phyloP scores from a whole-genome alignment of 30 jellyfish, hydroid and myxozoan genomes.

The Morbakka virulenta region DNA sequence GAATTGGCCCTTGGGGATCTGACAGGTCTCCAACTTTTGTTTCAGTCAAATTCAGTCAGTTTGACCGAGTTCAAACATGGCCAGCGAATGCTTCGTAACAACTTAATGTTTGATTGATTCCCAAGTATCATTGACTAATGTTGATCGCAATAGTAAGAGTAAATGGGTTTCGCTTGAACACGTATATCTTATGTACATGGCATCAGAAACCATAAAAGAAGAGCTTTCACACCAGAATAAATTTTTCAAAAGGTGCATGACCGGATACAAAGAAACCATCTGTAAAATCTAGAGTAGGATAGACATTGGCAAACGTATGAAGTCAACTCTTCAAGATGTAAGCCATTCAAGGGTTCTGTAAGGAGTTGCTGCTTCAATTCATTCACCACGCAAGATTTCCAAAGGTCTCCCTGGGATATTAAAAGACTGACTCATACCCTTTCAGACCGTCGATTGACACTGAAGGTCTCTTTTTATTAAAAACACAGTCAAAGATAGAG shows the following conservation, averaged over 20 bases:
- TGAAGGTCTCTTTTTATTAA: constrained; percentile 17
- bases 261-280: constrained; percentile 3
- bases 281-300: constrained; percentile 16
- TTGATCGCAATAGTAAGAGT: background rate
- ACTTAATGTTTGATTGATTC: constrained; percentile 6
- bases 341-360: constrained; percentile 11
- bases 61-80: constrained; percentile 25
- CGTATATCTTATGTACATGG: constrained; percentile 35
- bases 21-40: constrained; percentile 16
- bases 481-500: constrained; percentile 9
- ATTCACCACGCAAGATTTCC: constrained; percentile 10
- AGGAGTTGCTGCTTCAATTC: constrained; percentile 26
- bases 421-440: background rate
- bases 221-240: constrained; percentile 24
- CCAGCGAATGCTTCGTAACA: constrained; percentile 23
- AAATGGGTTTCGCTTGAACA: constrained; percentile 1
- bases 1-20: constrained; percentile 33
- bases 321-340: constrained; percentile 17
- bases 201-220: constrained; percentile 12
- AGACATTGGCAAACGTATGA: constrained; percentile 6
- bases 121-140: background rate
- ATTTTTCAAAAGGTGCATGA: constrained; percentile 1
- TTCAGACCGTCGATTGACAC: constrained; percentile 14
- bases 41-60: constrained; percentile 31
- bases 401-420: constrained; percentile 9